A percentile compares a stretch with the other conserved stretches of the same genome.
Evolutionary conservation across 1,140 invertebrate species (phyloP).

Genomic region (Streblospio benedicti): DNA sequence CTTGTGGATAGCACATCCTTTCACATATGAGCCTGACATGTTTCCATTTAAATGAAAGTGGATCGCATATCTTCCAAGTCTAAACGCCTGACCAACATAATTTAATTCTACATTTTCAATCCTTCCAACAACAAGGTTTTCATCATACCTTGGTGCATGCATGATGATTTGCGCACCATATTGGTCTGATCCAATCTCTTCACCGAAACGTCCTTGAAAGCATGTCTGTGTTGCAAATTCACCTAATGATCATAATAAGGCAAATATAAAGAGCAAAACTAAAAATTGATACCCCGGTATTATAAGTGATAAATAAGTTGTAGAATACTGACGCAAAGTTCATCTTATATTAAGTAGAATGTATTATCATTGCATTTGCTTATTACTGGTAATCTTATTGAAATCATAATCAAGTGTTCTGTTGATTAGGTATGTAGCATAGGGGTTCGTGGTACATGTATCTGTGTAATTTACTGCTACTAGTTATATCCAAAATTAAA

Average conservation of each 20-base stretch:
- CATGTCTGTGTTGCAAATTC: conserved; percentile 28
- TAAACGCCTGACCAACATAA: conserved; percentile 28
- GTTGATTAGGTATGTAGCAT: too few species aligned
- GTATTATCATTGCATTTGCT: too few species aligned
- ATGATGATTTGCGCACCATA: conserved; percentile 41
- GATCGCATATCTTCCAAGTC: conserved; percentile 33
- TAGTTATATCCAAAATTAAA: too few species aligned
- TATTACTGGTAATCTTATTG: too few species aligned
- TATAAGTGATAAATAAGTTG: neutral
- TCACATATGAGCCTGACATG: conserved; percentile 26
- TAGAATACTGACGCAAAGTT: too few species aligned
- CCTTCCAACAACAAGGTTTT: conserved; percentile 4
- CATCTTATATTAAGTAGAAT: too few species aligned
- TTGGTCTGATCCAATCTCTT: conserved; percentile 37
- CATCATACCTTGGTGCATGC: conserved; percentile 12
- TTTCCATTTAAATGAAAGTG: conserved; percentile 31
- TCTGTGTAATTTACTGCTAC: too few species aligned
- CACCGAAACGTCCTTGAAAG: conserved; percentile 36
- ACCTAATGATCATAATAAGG: conserved; percentile 31
- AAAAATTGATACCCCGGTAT: neutral
- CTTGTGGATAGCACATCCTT: conserved; percentile 24
- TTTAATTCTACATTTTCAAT: conserved; percentile 21
- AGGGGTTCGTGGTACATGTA: too few species aligned
- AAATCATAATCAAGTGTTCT: too few species aligned
- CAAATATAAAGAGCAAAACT: neutral